phyloP scores from a whole-genome alignment of 2,888 invertebrate genomes.

The Conomelus anceps region DNA sequence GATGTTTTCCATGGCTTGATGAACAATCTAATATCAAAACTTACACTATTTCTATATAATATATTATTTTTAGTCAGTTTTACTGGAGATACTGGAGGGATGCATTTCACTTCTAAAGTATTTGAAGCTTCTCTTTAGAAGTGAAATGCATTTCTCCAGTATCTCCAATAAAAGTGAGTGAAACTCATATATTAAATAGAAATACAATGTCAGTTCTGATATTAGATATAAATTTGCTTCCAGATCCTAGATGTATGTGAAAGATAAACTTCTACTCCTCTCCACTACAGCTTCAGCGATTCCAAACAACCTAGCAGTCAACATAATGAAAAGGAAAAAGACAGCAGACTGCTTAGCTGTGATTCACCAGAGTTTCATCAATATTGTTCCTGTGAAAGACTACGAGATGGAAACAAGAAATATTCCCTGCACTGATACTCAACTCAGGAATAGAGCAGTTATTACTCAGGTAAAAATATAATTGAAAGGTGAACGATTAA shows the following conservation, averaged over 20 bases:
- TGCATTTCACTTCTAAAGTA: too few relatives aligned
- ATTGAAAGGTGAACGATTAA: too few relatives aligned
- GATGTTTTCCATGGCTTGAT: too few relatives aligned
- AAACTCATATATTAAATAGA: background rate
- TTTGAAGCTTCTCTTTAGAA: too few relatives aligned
- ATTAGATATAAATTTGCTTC: background rate
- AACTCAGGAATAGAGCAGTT: conserved; percentile 27
- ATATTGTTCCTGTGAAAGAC: conserved; percentile 32
- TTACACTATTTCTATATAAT: too few relatives aligned
- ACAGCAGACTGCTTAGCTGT: conserved; percentile 33
- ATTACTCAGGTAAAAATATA: conserved; percentile 34
- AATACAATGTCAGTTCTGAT: background rate
- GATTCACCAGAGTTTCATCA: conserved; percentile 35
- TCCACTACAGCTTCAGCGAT: conserved; percentile 36
- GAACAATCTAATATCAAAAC: too few relatives aligned
- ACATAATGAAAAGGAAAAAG: conserved; percentile 25
- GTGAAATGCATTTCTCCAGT: too few relatives aligned
- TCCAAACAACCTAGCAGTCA: conserved; percentile 36
- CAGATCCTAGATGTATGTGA: conserved; percentile 32
- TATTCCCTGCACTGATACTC: conserved; percentile 31
- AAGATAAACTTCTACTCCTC: conserved; percentile 32
- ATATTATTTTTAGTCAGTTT: too few relatives aligned
- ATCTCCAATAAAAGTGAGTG: too few relatives aligned
- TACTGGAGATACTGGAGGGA: too few relatives aligned
- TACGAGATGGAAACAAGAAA: conserved; percentile 32